A percentile compares a stretch with the other conserved stretches of the same genome.
phyloP scores from a whole-genome alignment of 2,113 vertebrate genomes.

The Calcarius ornatus region DNA sequence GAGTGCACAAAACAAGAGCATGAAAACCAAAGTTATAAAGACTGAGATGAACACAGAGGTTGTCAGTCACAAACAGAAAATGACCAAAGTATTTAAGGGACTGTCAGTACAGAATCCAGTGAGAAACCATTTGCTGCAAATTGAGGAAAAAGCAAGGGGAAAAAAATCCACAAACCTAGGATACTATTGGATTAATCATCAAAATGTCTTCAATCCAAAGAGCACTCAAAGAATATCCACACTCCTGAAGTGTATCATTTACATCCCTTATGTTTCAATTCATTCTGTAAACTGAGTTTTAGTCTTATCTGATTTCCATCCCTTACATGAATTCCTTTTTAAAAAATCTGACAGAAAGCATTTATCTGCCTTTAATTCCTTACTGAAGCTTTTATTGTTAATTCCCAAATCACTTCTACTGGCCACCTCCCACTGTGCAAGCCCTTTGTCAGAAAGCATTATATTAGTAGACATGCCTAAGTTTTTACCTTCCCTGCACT shows the following conservation, averaged over 20 bases:
- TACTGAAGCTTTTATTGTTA: slow-evolving; percentile 11
- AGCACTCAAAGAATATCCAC: background rate
- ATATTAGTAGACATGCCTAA: background rate
- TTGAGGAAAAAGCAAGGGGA: background rate
- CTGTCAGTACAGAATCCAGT: background rate
- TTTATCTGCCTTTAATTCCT: background rate
- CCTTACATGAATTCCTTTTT: background rate
- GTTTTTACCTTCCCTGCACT: background rate
- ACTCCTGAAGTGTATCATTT: background rate
- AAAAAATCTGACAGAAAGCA: background rate
- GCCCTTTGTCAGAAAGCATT: background rate
- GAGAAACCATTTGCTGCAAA: background rate
- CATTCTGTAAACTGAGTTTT: background rate
- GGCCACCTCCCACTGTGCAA: background rate
- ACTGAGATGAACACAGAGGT: background rate
- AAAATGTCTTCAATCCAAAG: background rate
- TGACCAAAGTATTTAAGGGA: background rate
- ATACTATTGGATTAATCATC: background rate
- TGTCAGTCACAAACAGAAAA: background rate
- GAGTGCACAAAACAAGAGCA: background rate
- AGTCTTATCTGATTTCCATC: background rate
- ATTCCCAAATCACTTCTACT: background rate
- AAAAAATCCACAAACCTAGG: background rate
- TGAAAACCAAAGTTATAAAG: background rate
- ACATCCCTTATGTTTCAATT: background rate